Conservation (phyloP, 2,797 vertebrate species). For the Monodelphis domestica region DNA sequence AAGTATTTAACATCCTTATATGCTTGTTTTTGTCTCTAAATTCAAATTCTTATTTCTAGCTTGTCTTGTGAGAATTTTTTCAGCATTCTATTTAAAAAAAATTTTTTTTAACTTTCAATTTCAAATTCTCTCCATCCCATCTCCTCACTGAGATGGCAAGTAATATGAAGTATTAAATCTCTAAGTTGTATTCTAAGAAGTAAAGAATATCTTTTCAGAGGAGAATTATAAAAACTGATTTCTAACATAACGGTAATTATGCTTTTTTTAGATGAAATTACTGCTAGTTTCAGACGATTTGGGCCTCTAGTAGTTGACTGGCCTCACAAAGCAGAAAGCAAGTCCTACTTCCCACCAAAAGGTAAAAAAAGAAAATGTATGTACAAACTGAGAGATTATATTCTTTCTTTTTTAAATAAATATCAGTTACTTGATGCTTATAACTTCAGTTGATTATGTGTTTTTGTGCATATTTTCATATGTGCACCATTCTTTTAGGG, state of each 20-base stretch:
- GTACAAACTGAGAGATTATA: background rate
- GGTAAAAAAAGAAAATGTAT: constrained; percentile 85
- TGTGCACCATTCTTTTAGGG: background rate
- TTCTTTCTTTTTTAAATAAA: background rate
- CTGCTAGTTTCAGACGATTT: constrained; percentile 97
- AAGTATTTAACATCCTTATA: constrained; percentile 24
- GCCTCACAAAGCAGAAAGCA: constrained; percentile 99
- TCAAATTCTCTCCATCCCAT: background rate
- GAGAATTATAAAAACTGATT: constrained; percentile 31
- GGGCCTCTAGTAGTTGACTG: constrained; percentile 98
- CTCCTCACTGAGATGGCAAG: background rate
- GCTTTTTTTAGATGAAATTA: constrained; percentile 94
- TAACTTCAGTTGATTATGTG: background rate
- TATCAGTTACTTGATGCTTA: background rate
- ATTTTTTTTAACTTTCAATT: background rate
- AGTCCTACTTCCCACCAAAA: constrained; percentile 99
- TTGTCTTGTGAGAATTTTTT: constrained; percentile 37
- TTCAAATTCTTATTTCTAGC: constrained; percentile 3
- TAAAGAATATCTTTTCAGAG: constrained; percentile 9
- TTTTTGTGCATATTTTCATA: background rate
- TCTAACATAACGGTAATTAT: constrained; percentile 65
- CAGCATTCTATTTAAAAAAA: background rate
- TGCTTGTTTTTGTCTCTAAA: constrained; percentile 9
- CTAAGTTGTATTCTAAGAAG: constrained; percentile 22
- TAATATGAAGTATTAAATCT: constrained; percentile 27